Evolutionary conservation across 2,113 vertebrate species (phyloP).

Genomic region (Chaetura pelagica): DNA sequence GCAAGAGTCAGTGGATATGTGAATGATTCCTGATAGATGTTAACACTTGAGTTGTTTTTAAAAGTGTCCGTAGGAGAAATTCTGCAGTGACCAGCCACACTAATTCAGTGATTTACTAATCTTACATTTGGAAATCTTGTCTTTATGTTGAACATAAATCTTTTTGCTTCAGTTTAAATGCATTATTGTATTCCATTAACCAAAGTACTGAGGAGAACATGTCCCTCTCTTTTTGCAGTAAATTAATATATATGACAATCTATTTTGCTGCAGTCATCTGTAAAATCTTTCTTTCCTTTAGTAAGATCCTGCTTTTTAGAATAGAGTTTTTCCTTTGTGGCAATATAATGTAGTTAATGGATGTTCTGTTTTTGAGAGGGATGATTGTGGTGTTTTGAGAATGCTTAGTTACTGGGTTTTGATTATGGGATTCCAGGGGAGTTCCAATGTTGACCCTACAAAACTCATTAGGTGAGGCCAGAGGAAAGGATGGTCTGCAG

Average conservation of each 20-base stretch:
- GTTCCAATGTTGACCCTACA: background rate
- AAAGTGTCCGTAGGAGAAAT: background rate
- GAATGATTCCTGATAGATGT: background rate
- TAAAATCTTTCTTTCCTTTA: background rate
- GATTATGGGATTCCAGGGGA: background rate
- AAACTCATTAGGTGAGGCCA: background rate
- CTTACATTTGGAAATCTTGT: background rate
- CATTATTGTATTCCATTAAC: background rate
- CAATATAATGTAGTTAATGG: background rate
- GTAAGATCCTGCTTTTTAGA: background rate
- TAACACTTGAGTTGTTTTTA: background rate
- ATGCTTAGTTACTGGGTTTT: background rate
- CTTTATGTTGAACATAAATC: background rate
- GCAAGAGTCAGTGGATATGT: background rate
- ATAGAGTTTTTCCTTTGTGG: background rate
- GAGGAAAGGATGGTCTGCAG: background rate
- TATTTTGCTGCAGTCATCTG: background rate
- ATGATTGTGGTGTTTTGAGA: background rate
- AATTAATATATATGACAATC: background rate
- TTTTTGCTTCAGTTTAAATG: background rate
- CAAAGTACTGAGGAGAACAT: background rate
- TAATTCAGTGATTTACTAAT: background rate
- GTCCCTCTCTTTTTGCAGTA: background rate
- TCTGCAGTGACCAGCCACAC: background rate
- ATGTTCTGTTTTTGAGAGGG: background rate